A percentile compares a stretch with the other conserved stretches of the same genome.
These are phyloP conservation scores for Jordanella pulchra DNA, from an alignment of 2,797 vertebrate genomes.

Conservation along the genomic window DNA sequence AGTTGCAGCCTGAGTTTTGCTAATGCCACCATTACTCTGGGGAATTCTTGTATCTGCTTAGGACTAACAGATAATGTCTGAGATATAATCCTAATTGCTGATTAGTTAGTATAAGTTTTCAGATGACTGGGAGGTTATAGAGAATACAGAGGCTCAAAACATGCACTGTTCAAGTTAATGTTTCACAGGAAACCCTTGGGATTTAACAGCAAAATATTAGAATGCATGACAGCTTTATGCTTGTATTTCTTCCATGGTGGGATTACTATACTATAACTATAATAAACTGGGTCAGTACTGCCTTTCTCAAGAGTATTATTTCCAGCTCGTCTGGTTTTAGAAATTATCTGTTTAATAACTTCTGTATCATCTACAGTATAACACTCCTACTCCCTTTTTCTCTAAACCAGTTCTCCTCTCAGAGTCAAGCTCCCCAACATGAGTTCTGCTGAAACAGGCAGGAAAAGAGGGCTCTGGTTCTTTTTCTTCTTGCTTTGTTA, in stretches of 20 bases:
- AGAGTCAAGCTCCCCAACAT: neutral
- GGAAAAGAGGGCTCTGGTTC: neutral
- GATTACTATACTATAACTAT: neutral
- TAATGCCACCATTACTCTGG: conserved; percentile 41
- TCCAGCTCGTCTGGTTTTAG: conserved; percentile 45
- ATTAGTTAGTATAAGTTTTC: conserved; percentile 4
- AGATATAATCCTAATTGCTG: neutral
- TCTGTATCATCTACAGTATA: neutral
- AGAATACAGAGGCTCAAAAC: neutral
- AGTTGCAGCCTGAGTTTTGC: conserved; percentile 72
- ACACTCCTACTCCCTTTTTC: conserved; percentile 17
- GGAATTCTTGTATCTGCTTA: neutral
- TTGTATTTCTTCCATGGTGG: neutral
- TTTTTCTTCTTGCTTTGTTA: conserved; percentile 17
- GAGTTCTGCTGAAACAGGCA: neutral
- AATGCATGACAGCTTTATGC: neutral
- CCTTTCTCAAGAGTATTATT: neutral
- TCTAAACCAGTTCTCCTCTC: neutral
- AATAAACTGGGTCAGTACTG: neutral
- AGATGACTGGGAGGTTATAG: conserved; percentile 2
- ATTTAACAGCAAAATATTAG: neutral
- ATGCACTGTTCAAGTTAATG: neutral
- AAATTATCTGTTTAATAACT: neutral
- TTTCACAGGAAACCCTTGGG: neutral
- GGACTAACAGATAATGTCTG: neutral